Evolutionary conservation across 2,888 invertebrate species (phyloP).

Genomic region (Allacma fusca): DNA sequence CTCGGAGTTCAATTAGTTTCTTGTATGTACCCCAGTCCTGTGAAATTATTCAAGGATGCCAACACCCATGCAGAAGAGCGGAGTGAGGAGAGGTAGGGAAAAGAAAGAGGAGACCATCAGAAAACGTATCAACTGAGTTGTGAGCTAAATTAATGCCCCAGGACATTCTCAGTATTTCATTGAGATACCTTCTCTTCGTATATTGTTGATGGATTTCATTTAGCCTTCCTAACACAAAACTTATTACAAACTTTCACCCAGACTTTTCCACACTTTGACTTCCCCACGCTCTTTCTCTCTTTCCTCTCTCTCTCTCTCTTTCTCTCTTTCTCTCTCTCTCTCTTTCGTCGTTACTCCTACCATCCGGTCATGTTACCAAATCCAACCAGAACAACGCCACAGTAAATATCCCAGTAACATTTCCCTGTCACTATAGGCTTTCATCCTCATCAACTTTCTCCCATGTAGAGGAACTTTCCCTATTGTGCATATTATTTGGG

Average conservation of each 20-base stretch:
- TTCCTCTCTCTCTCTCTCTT: constrained; percentile 17
- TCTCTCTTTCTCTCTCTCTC: neutral
- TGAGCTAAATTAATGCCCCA: constrained; percentile 31
- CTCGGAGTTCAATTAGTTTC: neutral
- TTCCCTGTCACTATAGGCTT: neutral
- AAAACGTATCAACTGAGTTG: constrained; percentile 19
- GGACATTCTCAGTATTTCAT: constrained; percentile 29
- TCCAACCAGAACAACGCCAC: constrained; percentile 11
- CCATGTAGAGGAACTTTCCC: neutral
- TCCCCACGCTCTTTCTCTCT: too few relatives aligned
- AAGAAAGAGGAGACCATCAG: constrained; percentile 20
- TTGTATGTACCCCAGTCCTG: neutral
- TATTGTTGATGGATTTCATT: constrained; percentile 16
- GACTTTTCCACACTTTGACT: constrained; percentile 10
- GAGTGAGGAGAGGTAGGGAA: constrained; percentile 11
- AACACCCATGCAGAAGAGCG: neutral
- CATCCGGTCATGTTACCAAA: constrained; percentile 13
- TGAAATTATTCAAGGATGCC: constrained; percentile 11
- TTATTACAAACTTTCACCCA: constrained; percentile 11
- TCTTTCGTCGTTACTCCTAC: neutral
- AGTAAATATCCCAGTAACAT: neutral
- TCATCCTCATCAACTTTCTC: neutral
- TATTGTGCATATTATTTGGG: neutral
- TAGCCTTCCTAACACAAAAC: constrained; percentile 12
- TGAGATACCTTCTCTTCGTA: constrained; percentile 9